phyloP scores from a whole-genome alignment of 2,113 vertebrate species.

The Climacteris rufus region DNA sequence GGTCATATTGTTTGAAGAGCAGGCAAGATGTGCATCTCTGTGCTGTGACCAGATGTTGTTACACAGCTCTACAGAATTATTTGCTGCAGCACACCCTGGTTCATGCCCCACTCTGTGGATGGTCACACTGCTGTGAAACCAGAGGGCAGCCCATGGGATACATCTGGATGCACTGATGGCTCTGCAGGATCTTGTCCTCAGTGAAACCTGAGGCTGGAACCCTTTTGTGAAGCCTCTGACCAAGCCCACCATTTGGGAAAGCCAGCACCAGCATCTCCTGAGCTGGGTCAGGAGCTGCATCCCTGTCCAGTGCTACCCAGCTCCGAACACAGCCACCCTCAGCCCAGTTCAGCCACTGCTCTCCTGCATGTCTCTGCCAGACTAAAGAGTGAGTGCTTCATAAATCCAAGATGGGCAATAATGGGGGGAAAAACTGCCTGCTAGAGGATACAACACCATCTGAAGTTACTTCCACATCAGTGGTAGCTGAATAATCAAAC shows the following conservation, averaged over 20 bases:
- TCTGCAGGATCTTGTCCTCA: not conserved
- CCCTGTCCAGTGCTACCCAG: no score
- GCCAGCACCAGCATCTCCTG: not conserved
- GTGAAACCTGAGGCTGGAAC: rapidly evolving
- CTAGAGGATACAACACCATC: not conserved
- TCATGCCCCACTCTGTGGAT: not conserved
- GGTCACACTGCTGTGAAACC: not conserved
- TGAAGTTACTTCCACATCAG: not conserved
- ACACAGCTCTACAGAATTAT: not conserved
- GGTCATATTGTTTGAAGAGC: not conserved
- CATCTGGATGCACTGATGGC: not conserved
- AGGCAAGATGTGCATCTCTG: not conserved
- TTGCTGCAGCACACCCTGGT: not conserved
- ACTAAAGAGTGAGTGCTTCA: not conserved
- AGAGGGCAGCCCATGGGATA: not conserved
- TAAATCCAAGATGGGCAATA: not conserved
- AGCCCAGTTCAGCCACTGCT: not conserved
- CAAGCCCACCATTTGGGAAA: not conserved
- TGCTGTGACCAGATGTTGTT: not conserved
- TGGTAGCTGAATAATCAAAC: not conserved
- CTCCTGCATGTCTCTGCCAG: not conserved
- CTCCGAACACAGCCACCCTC: not conserved
- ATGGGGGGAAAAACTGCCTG: not conserved
- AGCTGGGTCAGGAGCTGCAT: not conserved
- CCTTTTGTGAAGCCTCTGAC: not conserved